phyloP scores from a whole-genome alignment of 1,140 invertebrate genomes.

The Archivesica marissinica region DNA sequence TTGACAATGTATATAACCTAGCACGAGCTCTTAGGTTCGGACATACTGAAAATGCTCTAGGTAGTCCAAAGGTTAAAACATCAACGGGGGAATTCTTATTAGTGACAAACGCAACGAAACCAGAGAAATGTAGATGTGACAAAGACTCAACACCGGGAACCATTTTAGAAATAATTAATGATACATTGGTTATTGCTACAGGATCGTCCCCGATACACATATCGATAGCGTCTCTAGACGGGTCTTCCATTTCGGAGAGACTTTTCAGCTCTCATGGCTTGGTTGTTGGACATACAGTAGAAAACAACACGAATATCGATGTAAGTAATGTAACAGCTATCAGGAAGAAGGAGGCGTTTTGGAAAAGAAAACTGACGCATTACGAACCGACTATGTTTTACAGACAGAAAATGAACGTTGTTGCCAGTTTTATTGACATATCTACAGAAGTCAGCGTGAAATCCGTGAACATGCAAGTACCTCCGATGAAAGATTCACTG shows the following conservation, averaged over 20 bases:
- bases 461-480: conserved; percentile 51
- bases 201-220: conserved; percentile 53
- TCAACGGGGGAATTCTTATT: conserved; percentile 66
- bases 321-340: conserved; percentile 39
- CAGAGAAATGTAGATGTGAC: not conserved
- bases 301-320: conserved; percentile 31
- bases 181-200: conserved; percentile 69
- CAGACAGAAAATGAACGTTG: conserved; percentile 71
- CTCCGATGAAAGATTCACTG: not conserved
- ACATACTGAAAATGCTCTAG: conserved; percentile 69
- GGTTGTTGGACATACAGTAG: conserved; percentile 38
- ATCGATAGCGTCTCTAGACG: conserved; percentile 66
- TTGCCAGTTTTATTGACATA: conserved; percentile 70
- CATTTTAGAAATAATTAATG: conserved; percentile 68
- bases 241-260: conserved; percentile 34
- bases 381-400: conserved; percentile 74
- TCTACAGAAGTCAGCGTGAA: conserved; percentile 61
- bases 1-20: conserved; percentile 60
- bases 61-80: conserved; percentile 68
- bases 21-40: conserved; percentile 67
- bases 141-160: conserved; percentile 49
- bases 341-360: conserved; percentile 70
- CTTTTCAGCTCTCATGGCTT: conserved; percentile 55
- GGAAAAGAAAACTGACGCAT: conserved; percentile 58
- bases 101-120: conserved; percentile 65